Evolutionary conservation across 35 echinoderm and acorn worm genomes (phyloP).

Genomic region (Chiridota heheva): DNA sequence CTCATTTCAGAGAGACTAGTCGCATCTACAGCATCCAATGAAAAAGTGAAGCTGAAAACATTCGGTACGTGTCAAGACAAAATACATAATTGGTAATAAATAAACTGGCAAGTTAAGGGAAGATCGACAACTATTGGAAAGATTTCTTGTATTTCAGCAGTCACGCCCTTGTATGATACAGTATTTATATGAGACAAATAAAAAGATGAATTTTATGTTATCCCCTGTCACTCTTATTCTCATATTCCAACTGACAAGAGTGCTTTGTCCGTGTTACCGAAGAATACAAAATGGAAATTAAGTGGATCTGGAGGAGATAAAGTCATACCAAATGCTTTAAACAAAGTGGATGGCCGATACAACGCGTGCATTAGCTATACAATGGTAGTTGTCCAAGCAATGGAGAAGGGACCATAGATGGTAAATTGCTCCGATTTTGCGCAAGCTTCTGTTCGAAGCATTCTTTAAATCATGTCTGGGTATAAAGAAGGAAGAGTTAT

Average conservation of each 20-base stretch:
- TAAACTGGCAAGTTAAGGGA: slow-evolving; percentile 20
- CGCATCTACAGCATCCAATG: neutral
- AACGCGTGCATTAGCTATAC: slow-evolving; percentile 46
- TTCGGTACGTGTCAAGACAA: slow-evolving; percentile 23
- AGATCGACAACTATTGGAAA: slow-evolving; percentile 42
- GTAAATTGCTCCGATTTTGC: too few relatives aligned
- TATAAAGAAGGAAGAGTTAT: too few relatives aligned
- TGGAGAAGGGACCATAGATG: too few relatives aligned
- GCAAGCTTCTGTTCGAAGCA: too few relatives aligned
- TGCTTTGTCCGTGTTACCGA: slow-evolving; percentile 31
- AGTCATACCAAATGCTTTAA: slow-evolving; percentile 15
- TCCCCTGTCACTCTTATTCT: slow-evolving; percentile 53
- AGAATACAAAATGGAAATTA: neutral
- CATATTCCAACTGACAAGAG: slow-evolving; percentile 53
- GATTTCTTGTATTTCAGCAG: slow-evolving; percentile 55
- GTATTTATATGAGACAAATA: slow-evolving; percentile 44
- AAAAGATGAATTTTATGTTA: slow-evolving; percentile 45
- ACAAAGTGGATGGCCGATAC: slow-evolving; percentile 3
- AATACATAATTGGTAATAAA: neutral
- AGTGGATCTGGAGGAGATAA: neutral
- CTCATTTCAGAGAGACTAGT: slow-evolving; percentile 37
- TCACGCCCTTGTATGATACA: slow-evolving; percentile 40
- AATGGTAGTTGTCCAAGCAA: slow-evolving; percentile 62
- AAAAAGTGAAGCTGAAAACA: too few relatives aligned
- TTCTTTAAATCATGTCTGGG: too few relatives aligned